Percentiles rank a stretch among this genome's conserved stretches.
Evolutionary conservation across 2,797 vertebrate genomes (phyloP).

Genomic region (Argya squamiceps): DNA sequence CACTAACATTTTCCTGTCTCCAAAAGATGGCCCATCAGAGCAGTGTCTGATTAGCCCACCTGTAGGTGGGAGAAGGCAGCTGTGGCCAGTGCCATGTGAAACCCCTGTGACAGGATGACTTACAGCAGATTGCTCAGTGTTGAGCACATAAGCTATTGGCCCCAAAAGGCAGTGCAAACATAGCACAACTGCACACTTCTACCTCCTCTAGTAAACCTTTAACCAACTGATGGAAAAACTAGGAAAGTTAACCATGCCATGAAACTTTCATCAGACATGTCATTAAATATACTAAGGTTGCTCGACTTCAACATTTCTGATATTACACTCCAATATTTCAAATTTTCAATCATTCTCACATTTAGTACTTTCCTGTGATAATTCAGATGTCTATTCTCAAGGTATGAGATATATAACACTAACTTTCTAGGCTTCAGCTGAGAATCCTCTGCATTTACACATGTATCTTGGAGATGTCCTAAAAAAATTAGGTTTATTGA

Average conservation of each 20-base stretch:
- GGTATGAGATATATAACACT: not conserved
- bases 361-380: not conserved
- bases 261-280: not conserved
- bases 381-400: not conserved
- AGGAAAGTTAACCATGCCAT: not conserved
- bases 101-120: not conserved
- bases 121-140: not conserved
- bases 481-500: not conserved
- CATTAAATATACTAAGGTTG: not conserved
- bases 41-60: not conserved
- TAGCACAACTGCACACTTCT: rapidly evolving
- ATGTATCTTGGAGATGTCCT: not conserved
- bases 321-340: not conserved
- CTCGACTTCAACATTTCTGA: not conserved
- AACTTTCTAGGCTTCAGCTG: not conserved
- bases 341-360: not conserved
- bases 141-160: not conserved
- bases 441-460: not conserved
- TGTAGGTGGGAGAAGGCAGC: too few species aligned
- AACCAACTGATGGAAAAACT: not conserved
- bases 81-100: not conserved
- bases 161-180: not conserved
- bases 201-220: not conserved
- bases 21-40: not conserved
- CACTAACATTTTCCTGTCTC: not conserved